Base-by-base conservation (phyloP, 2,797 vertebrate genomes). In the Myotis vivesi region DNA sequence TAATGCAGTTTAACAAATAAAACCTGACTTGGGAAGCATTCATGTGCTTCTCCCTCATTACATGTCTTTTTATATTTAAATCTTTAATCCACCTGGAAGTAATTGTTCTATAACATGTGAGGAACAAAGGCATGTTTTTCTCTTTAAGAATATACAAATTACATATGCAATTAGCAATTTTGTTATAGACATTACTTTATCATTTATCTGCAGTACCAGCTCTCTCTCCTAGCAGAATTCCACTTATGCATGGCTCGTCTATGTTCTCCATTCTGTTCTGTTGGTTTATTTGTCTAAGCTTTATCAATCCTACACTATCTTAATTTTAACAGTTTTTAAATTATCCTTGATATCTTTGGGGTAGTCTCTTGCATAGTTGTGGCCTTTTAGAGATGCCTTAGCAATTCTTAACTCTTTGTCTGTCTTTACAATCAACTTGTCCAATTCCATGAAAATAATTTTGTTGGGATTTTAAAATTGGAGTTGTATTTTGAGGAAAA, bases 241-340 rank as follows among this genome's bases (percentile, higher is more conserved):
- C 10, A 59, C 73, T 81, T 46, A 5, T 10, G 8, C 5, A 25
- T 69, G 28, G 5, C 33, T 92, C 16, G 76, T 84, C 33, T 53
- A 66, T 25, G 4, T 36, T 85, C 15, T 84, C 20, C 7, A 30
- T 69, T 91, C 10, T 83, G 30, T 80, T 82, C 73, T 38, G 15
- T 5, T 85, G 22, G 15, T 41, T 12, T 62, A 16, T 64, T 57
- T 68, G 8, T 84, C 86, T 89, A 80, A 79, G 15, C 6, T 69
- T 51, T 66, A 33, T 30, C 82, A 88, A 83, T 53, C n/a, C 23
- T 86, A 59, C 2, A 15, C 57, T 80, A 30, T 72, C 44, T 51
- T 91, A 75, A 72, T 71, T 93, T 73, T 20, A 95, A 49, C 87
- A 72, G 22, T 36, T 91, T 66, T 7, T 68, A 89, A 82, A 55